Percentiles rank a stretch among this genome's conserved stretches.
Conservation (phyloP, 2,113 vertebrate species). For the Felis chaus region DNA sequence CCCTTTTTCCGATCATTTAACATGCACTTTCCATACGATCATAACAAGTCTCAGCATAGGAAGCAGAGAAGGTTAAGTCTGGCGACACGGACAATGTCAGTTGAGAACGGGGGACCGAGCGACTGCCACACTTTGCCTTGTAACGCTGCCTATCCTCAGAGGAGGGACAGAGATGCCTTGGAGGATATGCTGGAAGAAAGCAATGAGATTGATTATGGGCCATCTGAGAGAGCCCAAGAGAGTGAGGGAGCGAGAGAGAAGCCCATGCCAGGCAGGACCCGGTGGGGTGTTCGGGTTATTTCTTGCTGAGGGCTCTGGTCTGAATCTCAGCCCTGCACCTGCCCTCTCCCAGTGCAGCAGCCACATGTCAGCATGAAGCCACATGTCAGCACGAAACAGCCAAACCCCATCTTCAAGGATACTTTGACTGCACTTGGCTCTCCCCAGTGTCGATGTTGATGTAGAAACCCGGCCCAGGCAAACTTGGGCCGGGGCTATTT, state of each 20-base stretch:
- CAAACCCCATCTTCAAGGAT: not conserved
- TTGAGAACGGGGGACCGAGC: not conserved
- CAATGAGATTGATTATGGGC: not conserved
- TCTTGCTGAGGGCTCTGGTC: not conserved
- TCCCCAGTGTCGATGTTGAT: not conserved
- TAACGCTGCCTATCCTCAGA: not conserved
- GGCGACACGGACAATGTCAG: not conserved
- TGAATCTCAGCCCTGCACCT: not conserved
- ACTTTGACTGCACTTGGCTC: not conserved
- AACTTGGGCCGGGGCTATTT: not conserved
- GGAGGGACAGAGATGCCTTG: not conserved
- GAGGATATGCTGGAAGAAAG: not conserved
- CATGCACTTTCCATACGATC: not conserved
- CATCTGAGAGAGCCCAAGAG: not conserved
- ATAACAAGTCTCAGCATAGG: not conserved
- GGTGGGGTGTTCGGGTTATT: not conserved
- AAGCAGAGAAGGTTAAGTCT: not conserved
- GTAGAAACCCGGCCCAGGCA: not conserved
- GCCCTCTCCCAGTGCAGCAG: not conserved
- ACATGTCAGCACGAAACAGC: not conserved
- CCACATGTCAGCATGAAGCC: fast-evolving
- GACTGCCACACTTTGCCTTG: not conserved
- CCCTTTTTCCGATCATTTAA: not conserved
- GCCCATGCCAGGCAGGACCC: not conserved
- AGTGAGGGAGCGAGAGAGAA: fast-evolving